Base-by-base conservation (phyloP, 2,113 vertebrate species). In the Ranitomeya variabilis region DNA sequence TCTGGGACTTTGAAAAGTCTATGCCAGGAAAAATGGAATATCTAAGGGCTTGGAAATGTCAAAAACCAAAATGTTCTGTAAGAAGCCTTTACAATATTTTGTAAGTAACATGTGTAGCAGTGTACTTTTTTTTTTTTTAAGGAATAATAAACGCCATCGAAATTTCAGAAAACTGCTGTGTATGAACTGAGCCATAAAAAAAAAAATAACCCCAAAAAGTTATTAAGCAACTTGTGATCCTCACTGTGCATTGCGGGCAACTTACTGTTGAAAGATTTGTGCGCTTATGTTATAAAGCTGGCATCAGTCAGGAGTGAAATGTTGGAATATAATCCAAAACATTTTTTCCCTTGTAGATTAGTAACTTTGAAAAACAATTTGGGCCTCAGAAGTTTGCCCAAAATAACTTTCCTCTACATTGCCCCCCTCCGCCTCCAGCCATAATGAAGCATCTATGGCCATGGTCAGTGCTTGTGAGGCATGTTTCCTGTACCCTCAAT, bases 401-500 rank as follows among this genome's bases (percentile, higher is more conserved):
- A 67, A 80, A 80, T 23, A 80, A 80, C 23, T 71, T 74, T 78
- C 18, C 78, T 31, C 45, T 45, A 80, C 78, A 12, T 45, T 59
- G 59, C 67, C 23, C 14, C 66, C 23, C 60, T 19, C 67, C 67
- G 71, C 54, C 14, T 26, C 78, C 37, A 59, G 16, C 71, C 23
- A 82, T 74, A 81, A 88, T 54, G 82, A 76, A 59, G 69, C 54
- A 21, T 71, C 69, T 45, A 54, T 82, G 73, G 16, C 13, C 26
- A 64, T 60, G n/a, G 19, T 19, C 81, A 51, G 18, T 12, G 80
- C 31, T 18, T 37, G 37, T 19, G 71, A 45, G 16, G 59, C 1
- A 4, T 31, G 80, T 37, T 37, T 62, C 59, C 23, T 60, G 79
- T 13, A 31, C 59, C 92, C 90, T 92, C 89, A 91, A 91, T 92